Evolutionary conservation across 2,113 vertebrate genomes (phyloP).

Genomic region (Clarias macrocephalus): DNA sequence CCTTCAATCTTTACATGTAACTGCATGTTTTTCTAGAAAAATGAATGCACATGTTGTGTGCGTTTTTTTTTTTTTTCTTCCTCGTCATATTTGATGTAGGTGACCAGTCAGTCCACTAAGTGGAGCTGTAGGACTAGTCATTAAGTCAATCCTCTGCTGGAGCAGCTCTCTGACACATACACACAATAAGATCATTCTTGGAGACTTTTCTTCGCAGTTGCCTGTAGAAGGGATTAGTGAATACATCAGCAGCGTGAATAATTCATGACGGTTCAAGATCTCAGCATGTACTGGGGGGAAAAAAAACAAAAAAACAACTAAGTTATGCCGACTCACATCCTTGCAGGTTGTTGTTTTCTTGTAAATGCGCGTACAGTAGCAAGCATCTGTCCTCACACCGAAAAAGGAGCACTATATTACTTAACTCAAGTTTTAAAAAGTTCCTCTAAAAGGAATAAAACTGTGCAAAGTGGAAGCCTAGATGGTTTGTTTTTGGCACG

Average conservation of each 20-base stretch:
- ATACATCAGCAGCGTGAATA: slow-evolving; percentile 38
- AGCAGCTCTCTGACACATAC: not conserved
- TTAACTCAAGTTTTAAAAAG: not conserved
- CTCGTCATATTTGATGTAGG: slow-evolving; percentile 26
- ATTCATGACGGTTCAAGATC: slow-evolving; percentile 20
- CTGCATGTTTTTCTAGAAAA: not conserved
- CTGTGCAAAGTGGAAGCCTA: not conserved
- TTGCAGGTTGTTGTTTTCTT: not conserved
- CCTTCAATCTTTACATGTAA: not conserved
- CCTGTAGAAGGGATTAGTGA: slow-evolving; percentile 2
- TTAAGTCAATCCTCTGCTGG: not conserved
- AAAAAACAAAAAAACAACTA: not conserved
- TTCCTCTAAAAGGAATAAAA: not conserved
- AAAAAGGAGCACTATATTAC: not conserved
- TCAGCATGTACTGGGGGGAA: not conserved
- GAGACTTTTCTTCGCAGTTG: not conserved
- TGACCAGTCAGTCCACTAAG: slow-evolving; percentile 29
- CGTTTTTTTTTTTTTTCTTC: not conserved
- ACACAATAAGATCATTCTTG: slow-evolving; percentile 12
- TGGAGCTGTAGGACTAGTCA: slow-evolving; percentile 35
- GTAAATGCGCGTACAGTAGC: not conserved
- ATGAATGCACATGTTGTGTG: not conserved
- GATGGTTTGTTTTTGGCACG: not conserved
- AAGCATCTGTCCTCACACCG: not conserved
- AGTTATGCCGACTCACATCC: not conserved